Conservation (phyloP, 2,797 vertebrate species). For the Cetoscarus ocellatus region DNA sequence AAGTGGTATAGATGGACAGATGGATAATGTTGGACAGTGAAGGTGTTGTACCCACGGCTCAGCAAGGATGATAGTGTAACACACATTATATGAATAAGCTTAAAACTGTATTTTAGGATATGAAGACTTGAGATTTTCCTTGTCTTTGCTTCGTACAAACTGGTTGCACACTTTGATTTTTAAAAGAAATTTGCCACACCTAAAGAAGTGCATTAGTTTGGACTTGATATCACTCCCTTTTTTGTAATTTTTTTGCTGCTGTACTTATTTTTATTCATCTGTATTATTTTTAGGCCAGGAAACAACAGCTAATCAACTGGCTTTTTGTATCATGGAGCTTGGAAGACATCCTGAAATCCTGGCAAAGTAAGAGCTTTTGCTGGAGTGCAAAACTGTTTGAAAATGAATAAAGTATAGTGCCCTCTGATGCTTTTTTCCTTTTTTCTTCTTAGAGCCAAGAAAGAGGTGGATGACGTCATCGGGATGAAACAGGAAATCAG, state of each 20-base stretch:
- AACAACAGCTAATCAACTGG: conserved; percentile 91
- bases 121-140: too few relatives aligned
- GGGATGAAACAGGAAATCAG: conserved; percentile 89
- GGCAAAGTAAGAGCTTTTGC: conserved; percentile 79
- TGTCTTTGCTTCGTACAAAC: too few relatives aligned
- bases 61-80: too few relatives aligned
- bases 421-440: background rate
- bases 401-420: background rate
- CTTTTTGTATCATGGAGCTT: conserved; percentile 91
- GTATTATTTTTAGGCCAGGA: conserved; percentile 88
- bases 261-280: background rate
- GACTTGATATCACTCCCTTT: too few relatives aligned
- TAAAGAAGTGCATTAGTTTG: background rate
- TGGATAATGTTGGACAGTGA: too few relatives aligned
- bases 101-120: too few relatives aligned
- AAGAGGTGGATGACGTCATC: conserved; percentile 92
- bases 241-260: background rate
- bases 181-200: too few relatives aligned
- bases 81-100: too few relatives aligned
- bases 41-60: too few relatives aligned
- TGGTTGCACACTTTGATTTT: too few relatives aligned
- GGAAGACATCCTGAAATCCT: conserved; percentile 88
- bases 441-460: conserved; percentile 79
- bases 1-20: too few relatives aligned
- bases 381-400: fast-evolving